Percentiles rank a stretch among this genome's conserved stretches.
Evolutionary conservation across 2,113 vertebrate species (phyloP).

Genomic region (Ceyx margarethae): DNA sequence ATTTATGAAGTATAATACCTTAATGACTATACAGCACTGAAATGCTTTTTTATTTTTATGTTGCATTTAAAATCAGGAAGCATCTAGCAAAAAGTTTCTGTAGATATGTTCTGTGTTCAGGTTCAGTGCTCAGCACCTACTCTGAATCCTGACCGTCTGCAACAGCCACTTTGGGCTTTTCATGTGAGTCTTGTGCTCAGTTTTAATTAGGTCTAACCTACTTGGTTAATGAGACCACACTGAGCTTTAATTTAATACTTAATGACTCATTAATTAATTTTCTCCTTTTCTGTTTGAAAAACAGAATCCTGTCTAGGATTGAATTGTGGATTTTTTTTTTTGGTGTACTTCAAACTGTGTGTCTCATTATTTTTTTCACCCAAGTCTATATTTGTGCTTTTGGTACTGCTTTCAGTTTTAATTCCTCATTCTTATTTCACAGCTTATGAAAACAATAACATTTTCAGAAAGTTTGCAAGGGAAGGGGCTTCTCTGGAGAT

Average conservation of each 20-base stretch:
- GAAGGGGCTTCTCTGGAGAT: background rate
- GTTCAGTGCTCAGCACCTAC: background rate
- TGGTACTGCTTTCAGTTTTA: background rate
- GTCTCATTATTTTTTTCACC: background rate
- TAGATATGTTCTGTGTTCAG: background rate
- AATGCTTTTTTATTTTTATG: background rate
- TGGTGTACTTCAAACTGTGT: background rate
- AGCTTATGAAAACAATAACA: background rate
- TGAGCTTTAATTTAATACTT: background rate
- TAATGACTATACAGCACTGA: background rate
- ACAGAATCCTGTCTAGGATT: background rate
- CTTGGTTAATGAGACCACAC: constrained; percentile 26
- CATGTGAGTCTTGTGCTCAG: background rate
- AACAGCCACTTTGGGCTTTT: background rate
- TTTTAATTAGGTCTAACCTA: constrained; percentile 38
- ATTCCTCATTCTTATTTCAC: background rate
- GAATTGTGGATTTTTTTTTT: background rate
- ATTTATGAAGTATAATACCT: background rate
- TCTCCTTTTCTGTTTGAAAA: background rate
- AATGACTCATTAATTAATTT: constrained; percentile 15
- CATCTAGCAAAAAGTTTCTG: background rate
- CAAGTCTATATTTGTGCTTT: background rate
- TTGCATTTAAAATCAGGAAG: background rate
- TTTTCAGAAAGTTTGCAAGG: background rate
- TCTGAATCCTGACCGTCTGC: background rate